Evolutionary conservation across 2,888 invertebrate species (phyloP), one percentile per base, ranked within the genome.

Genomic region (Osmoderma eremita): DNA sequence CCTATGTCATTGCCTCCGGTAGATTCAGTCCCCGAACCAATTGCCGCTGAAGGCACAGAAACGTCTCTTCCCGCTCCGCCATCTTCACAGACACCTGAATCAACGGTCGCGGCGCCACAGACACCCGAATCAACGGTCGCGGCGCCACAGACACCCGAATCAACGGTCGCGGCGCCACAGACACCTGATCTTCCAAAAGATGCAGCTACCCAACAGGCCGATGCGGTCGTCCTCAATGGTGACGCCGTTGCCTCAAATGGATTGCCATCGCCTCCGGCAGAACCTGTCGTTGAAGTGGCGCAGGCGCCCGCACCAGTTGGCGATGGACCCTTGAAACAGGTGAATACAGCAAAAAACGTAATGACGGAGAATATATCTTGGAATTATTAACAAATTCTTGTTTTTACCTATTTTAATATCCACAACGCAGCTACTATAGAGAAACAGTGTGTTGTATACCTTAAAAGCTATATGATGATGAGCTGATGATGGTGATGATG

Each of bases 301-400:
- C 84, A 73, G 81, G 81, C 76, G 83, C 74, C 75, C 84, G 78
- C 79, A 84, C 84, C 79, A 84, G 86, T 67, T 84, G 84, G 71
- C 84, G 87, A 68, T 84, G 84, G 72, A 85, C 85, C 80, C 84
- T 84, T 85, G 83, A 87, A 82, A 81, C 82, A 83, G 82, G 82
- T 82, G 82, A 82, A 79, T 81, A 80, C 69, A 65, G 74, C 72
- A 73, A 73, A 67, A 63, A 63, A 18, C 54, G 58, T 61, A 66
- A 58, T 38, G 48, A 58, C 50, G 58, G 51, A 49, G 76, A 75
- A 73, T 75, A 71, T 74, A 72, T 71, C 77, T 77, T 76, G 74
- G 73, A 76, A 69, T 56, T 65, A 68, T 68, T 68, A 68, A 68
- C 74, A 62, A 15, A 63, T 63, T 53, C 53, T 53, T 53, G 53